These are phyloP conservation scores for Panopea generosa DNA, from an alignment of 2,888 invertebrate species.

Conservation along the genomic window DNA sequence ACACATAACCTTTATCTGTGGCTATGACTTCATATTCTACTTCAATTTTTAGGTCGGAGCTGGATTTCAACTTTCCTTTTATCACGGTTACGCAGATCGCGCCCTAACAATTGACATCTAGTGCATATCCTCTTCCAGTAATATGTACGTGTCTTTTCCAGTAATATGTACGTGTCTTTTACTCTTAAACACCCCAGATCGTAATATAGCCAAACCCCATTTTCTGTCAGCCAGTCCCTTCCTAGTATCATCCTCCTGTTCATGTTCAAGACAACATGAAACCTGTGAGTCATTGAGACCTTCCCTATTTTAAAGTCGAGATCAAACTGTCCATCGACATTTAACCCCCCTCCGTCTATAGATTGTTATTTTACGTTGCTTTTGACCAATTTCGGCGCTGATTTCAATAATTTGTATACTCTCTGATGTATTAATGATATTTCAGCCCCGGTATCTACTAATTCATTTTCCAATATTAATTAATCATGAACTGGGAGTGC, in stretches of 20 bases:
- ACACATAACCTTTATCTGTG: no score
- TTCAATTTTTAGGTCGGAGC: no score
- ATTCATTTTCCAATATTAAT: conserved; percentile 22
- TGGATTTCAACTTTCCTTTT: no score
- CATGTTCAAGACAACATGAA: conserved; percentile 9
- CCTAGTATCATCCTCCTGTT: no score
- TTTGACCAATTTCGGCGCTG: conserved; percentile 16
- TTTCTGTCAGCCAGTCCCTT: conserved; percentile 25
- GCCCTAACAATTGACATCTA: conserved; percentile 32
- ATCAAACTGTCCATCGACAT: conserved; percentile 27
- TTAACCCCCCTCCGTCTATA: conserved; percentile 16
- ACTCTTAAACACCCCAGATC: conserved; percentile 39
- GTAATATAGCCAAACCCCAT: conserved; percentile 40
- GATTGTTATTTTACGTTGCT: conserved; percentile 16
- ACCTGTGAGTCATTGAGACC: conserved; percentile 17
- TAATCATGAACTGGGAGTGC: conserved; percentile 29
- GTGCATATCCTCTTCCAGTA: conserved; percentile 50
- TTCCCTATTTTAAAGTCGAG: conserved; percentile 27
- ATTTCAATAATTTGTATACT: conserved; percentile 26
- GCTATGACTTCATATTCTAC: no score
- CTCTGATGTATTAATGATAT: conserved; percentile 32
- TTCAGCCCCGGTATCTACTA: conserved; percentile 37
- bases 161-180: conserved; percentile 18
- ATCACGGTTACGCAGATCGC: no score
- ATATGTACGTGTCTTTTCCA: no score